Conservation (phyloP, 2,113 vertebrate species). For the Craseonycteris thonglongyai region DNA sequence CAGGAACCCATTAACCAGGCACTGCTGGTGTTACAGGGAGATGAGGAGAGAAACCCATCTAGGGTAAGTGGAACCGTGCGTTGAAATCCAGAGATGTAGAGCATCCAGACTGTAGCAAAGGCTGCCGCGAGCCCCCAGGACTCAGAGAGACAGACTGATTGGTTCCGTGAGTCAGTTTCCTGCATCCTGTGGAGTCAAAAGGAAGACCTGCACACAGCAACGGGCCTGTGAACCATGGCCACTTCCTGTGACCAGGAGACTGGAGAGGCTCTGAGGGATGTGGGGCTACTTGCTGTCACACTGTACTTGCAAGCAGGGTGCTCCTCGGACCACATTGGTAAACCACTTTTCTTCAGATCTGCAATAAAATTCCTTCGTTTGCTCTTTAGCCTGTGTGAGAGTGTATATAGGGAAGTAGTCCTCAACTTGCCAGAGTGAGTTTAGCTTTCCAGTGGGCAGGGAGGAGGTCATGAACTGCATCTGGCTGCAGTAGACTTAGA, state of each 20-base stretch:
- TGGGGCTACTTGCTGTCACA: not conserved
- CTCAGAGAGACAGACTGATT: not conserved
- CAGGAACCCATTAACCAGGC: not conserved
- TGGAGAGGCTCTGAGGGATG: not conserved
- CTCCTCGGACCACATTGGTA: not conserved
- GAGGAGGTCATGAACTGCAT: not conserved
- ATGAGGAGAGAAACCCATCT: not conserved
- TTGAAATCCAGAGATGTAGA: not conserved
- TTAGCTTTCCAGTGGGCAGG: not conserved
- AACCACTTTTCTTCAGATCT: not conserved
- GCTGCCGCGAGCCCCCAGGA: not conserved
- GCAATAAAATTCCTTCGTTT: not conserved
- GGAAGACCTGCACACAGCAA: constrained; percentile 44
- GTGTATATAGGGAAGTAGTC: not conserved
- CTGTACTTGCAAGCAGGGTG: not conserved
- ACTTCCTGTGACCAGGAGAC: constrained; percentile 43
- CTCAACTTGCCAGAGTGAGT: not conserved
- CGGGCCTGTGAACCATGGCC: constrained; percentile 52
- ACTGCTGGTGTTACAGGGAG: not conserved
- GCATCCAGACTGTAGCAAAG: not conserved
- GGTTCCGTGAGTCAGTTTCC: constrained; percentile 68
- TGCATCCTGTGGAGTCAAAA: constrained; percentile 55
- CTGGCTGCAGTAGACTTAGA: not conserved
- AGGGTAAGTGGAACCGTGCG: not conserved
- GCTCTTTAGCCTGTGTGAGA: not conserved